Evolutionary conservation across 1,140 invertebrate genomes (phyloP).

Genomic region (Dicyema japonicum): DNA sequence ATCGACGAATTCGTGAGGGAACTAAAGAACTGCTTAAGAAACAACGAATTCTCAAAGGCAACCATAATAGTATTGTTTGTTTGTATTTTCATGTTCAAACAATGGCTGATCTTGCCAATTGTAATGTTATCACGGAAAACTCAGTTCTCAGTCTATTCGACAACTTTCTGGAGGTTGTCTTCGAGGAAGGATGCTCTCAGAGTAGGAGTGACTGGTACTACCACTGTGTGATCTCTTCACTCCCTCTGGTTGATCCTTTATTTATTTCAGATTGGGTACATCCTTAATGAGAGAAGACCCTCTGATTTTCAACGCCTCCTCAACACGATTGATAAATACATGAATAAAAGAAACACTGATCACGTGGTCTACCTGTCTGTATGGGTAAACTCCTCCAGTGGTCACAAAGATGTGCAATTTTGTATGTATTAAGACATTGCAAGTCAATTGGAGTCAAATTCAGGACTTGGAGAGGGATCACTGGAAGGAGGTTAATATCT

Average conservation of each 20-base stretch:
- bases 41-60: too few species aligned
- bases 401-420: too few species aligned
- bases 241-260: slow-evolving; percentile 41
- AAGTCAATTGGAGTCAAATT: slow-evolving; percentile 23
- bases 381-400: too few species aligned
- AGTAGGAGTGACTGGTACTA: slow-evolving; percentile 89
- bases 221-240: slow-evolving; percentile 56
- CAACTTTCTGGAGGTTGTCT: slow-evolving; percentile 60
- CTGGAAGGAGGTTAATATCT: slow-evolving; percentile 83
- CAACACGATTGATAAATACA: slow-evolving; percentile 61
- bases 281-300: slow-evolving; percentile 81
- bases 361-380: too few species aligned
- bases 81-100: slow-evolving; percentile 33
- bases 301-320: slow-evolving; percentile 62
- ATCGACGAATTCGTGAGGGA: too few species aligned
- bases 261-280: slow-evolving; percentile 33
- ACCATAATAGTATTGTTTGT: too few species aligned
- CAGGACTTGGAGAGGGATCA: slow-evolving; percentile 59
- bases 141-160: slow-evolving; percentile 63
- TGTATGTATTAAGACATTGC: too few species aligned
- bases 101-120: slow-evolving; percentile 72
- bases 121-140: slow-evolving; percentile 62
- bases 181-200: too few species aligned
- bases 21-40: too few species aligned
- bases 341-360: too few species aligned